Base-by-base conservation (phyloP, 2,888 invertebrate genomes). In the Busseola fusca region DNA sequence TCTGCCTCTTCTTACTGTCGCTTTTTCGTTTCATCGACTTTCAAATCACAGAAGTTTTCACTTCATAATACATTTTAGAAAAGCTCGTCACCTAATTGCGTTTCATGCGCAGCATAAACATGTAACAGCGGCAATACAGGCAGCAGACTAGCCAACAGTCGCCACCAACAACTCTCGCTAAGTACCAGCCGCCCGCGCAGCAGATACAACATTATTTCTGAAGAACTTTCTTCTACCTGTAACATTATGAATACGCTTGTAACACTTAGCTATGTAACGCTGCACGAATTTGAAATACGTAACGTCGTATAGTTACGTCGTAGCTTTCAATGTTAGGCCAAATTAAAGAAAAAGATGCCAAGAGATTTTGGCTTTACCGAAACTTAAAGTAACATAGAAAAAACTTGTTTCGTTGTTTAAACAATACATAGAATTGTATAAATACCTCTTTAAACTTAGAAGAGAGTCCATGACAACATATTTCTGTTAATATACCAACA, bases 131-230 rank as follows among this genome's bases (percentile, higher is more conserved):
- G 97, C 56, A 97, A 87, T 0, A 96, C 93, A 0, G 97, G 96
- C 80, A 97, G 87, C 70, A 97, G 78, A 25, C 96, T 95, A 78
- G 97, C 96, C 58, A 97, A 88, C 63, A 97, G 91, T 60, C 94
- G 94, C 87, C 96, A 95, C 97, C 97, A 97, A 72, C 96, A 96
- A 12, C 93, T 88, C 73, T 97, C 96, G 30, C 96, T 96, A 50
- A 97, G 94, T 42, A 97, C 93, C 78, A 97, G 87, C 82, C 97
- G 96, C 21, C 97, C 97, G 83, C 97, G 97, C 48, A 97, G 87
- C 30, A 97, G 89, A 83, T 96, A 96, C 37, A 97, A 84, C 87
- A 97, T 89, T 81, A 97, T 97, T 71, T 97, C 96, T 81, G 96
- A 96, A 0, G 97, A 96, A 81, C 95, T 94, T 45, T 89, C 91